Evolutionary conservation across 92 coral and sea anemone species (phyloP).

Genomic region (Phenganax stokvisi): DNA sequence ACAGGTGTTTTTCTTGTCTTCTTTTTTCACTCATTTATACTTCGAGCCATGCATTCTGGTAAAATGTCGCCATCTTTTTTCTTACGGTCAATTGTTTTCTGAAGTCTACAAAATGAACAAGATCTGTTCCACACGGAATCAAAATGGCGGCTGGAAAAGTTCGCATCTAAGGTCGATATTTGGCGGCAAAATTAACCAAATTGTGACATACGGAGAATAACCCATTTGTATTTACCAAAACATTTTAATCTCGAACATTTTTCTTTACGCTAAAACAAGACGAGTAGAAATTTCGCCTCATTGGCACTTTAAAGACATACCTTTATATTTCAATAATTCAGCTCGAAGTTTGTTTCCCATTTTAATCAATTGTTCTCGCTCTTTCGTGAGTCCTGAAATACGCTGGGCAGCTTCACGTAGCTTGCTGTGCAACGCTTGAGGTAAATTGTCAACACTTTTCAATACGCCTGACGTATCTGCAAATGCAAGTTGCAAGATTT

Average conservation of each 20-base stretch:
- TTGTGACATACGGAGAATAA: too few species aligned
- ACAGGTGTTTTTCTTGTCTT: too few species aligned
- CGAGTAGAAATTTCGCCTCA: not conserved
- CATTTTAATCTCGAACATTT: not conserved
- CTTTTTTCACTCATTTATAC: too few species aligned
- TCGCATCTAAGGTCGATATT: too few species aligned
- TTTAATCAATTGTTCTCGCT: slow-evolving; percentile 88
- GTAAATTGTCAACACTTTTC: slow-evolving; percentile 5
- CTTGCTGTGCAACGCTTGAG: slow-evolving; percentile 58
- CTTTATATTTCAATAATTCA: slow-evolving; percentile 61
- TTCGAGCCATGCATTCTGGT: not conserved
- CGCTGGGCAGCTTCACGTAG: slow-evolving; percentile 81
- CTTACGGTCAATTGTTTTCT: too few species aligned
- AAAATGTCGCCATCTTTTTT: too few species aligned
- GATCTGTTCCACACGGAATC: not conserved
- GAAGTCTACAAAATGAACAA: not conserved
- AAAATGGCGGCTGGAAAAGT: too few species aligned
- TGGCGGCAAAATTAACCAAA: too few species aligned
- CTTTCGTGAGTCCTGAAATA: slow-evolving; percentile 69
- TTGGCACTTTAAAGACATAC: slow-evolving; percentile 30
- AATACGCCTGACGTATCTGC: slow-evolving; percentile 13
- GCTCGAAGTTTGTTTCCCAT: slow-evolving; percentile 95
- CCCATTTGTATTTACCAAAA: too few species aligned
- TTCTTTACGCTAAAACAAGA: not conserved
- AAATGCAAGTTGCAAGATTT: not conserved